Percentiles rank a stretch among this genome's conserved stretches.
Evolutionary conservation across 1,140 invertebrate genomes (phyloP).

Genomic region (Vollenhovia emeryi): DNA sequence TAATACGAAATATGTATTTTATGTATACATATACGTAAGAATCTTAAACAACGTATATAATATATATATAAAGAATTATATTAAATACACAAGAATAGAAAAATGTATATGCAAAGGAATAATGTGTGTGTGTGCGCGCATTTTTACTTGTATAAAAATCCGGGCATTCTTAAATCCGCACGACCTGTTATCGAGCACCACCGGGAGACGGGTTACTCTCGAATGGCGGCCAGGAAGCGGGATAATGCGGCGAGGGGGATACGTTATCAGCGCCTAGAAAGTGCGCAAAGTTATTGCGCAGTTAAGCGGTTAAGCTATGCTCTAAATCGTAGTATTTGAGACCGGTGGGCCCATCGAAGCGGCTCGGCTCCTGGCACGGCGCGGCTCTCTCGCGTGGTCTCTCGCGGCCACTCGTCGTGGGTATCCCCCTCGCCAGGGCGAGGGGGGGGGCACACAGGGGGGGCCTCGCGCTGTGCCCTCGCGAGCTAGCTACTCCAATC

Average conservation of each 20-base stretch:
- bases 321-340: slow-evolving; percentile 71
- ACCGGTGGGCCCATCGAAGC: slow-evolving; percentile 33
- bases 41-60: no score
- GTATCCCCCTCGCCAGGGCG: neutral
- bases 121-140: neutral
- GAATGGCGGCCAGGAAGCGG: neutral
- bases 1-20: neutral
- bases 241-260: neutral
- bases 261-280: slow-evolving; percentile 42
- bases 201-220: neutral
- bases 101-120: no score
- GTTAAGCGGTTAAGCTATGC: slow-evolving; percentile 70
- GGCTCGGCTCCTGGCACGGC: slow-evolving; percentile 26
- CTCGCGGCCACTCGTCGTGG: neutral
- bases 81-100: no score
- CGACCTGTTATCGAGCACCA: neutral
- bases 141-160: neutral
- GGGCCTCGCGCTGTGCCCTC: neutral
- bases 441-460: neutral
- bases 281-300: slow-evolving; percentile 72
- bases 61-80: no score
- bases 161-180: neutral
- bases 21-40: neutral
- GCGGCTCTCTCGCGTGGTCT: neutral
- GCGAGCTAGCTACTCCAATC: slow-evolving; percentile 64